Evolutionary conservation across 2,113 vertebrate species (phyloP).

Genomic region (Gorsachius goisagi): DNA sequence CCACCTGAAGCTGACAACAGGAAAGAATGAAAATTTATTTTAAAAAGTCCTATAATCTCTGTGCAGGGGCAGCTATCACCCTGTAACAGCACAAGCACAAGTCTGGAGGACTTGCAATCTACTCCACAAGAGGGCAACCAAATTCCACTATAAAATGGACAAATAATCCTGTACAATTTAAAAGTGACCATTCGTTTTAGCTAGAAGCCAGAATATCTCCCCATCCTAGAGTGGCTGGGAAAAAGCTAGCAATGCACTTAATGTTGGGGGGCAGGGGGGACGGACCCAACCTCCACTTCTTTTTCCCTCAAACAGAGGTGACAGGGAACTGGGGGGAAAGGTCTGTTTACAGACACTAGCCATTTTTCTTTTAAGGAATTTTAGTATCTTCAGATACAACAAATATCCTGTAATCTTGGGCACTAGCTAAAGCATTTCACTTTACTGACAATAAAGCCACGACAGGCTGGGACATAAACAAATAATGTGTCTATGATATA

Average conservation of each 20-base stretch:
- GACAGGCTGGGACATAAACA: neutral
- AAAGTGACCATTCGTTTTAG: neutral
- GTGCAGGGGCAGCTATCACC: neutral
- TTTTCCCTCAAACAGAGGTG: too few relatives aligned
- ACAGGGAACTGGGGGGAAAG: neutral
- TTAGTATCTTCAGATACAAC: neutral
- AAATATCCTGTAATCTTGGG: neutral
- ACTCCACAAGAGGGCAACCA: constrained; percentile 80
- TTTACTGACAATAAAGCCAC: neutral
- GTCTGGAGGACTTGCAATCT: neutral
- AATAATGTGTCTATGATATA: rapidly evolving
- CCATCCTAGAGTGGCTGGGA: neutral
- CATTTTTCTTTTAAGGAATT: neutral
- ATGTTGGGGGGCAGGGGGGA: neutral
- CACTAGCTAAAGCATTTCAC: neutral
- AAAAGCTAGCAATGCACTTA: neutral
- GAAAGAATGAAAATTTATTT: constrained; percentile 32
- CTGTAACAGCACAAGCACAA: neutral
- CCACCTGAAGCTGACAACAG: constrained; percentile 60
- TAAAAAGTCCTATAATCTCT: neutral
- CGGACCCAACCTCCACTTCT: neutral
- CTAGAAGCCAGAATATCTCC: neutral
- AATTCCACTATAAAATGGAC: neutral
- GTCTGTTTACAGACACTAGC: neutral
- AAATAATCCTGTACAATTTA: neutral